Evolutionary conservation across 2,797 vertebrate genomes (phyloP).

Genomic region (Myotis daubentonii): DNA sequence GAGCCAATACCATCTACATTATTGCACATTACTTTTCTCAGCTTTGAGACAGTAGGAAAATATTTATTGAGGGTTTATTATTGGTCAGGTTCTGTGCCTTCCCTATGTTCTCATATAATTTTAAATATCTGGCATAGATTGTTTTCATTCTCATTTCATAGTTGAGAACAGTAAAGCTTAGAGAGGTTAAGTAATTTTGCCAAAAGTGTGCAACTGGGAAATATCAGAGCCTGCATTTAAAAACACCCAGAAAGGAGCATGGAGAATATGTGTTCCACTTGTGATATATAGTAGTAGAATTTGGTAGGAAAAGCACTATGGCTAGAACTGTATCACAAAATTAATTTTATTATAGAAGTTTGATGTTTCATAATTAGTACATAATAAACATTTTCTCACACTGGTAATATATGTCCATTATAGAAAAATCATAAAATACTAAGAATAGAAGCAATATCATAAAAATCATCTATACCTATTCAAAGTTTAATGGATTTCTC

Average conservation of each 20-base stretch:
- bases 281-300: neutral
- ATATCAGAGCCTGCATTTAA: neutral
- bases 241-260: neutral
- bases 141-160: slow-evolving; percentile 27
- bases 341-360: slow-evolving; percentile 1
- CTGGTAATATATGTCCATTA: neutral
- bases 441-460: neutral
- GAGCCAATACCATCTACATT: neutral
- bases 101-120: neutral
- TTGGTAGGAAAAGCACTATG: neutral
- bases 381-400: slow-evolving; percentile 9
- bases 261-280: neutral
- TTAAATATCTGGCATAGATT: slow-evolving; percentile 30
- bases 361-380: neutral
- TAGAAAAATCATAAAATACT: slow-evolving; percentile 18
- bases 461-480: neutral
- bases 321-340: neutral
- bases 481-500: neutral
- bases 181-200: neutral
- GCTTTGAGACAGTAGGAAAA: neutral
- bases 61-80: slow-evolving; percentile 6
- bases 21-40: neutral
- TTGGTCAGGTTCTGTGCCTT: neutral
- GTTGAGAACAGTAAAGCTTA: slow-evolving; percentile 5
- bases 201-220: neutral